phyloP scores from a whole-genome alignment of 2,888 invertebrate species.

The Lithophane semibrunnea region DNA sequence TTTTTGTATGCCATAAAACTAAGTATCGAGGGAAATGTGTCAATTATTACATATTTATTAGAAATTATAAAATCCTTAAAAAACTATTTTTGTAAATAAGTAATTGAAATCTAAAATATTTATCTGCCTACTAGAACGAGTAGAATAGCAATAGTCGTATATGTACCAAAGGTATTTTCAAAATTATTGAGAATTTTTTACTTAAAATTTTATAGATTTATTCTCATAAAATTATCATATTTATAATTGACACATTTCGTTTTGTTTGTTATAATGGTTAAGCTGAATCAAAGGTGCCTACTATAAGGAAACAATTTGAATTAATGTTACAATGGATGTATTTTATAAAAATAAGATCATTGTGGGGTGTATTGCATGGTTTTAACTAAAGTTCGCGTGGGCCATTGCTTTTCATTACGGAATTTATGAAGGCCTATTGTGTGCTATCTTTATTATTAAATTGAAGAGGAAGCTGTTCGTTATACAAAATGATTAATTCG shows the following conservation, averaged over 20 bases:
- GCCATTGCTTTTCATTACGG: constrained; percentile 22
- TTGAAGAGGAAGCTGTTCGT: background rate
- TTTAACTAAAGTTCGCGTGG: constrained; percentile 8
- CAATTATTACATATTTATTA: constrained; percentile 52
- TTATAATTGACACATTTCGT: constrained; percentile 72
- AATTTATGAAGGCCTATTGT: constrained; percentile 36
- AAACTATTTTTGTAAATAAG: constrained; percentile 47
- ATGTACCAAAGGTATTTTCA: constrained; percentile 51
- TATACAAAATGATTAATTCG: background rate
- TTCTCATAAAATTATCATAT: constrained; percentile 20
- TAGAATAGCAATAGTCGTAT: constrained; percentile 33
- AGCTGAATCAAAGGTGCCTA: constrained; percentile 89
- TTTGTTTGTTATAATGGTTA: constrained; percentile 65
- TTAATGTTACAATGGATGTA: constrained; percentile 52
- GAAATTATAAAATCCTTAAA: constrained; percentile 4
- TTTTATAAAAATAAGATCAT: constrained; percentile 41
- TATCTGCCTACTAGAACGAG: constrained; percentile 3
- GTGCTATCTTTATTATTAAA: background rate
- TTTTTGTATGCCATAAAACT: constrained; percentile 77
- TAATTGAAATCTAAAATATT: constrained; percentile 21
- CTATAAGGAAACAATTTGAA: constrained; percentile 62
- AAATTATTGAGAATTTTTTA: constrained; percentile 23
- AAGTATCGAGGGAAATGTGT: constrained; percentile 62
- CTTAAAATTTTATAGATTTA: background rate
- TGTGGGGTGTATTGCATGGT: constrained; percentile 16